These are phyloP conservation scores for Drymodes brunneopygia DNA, from an alignment of 2,113 vertebrate species.

Conservation along the genomic window DNA sequence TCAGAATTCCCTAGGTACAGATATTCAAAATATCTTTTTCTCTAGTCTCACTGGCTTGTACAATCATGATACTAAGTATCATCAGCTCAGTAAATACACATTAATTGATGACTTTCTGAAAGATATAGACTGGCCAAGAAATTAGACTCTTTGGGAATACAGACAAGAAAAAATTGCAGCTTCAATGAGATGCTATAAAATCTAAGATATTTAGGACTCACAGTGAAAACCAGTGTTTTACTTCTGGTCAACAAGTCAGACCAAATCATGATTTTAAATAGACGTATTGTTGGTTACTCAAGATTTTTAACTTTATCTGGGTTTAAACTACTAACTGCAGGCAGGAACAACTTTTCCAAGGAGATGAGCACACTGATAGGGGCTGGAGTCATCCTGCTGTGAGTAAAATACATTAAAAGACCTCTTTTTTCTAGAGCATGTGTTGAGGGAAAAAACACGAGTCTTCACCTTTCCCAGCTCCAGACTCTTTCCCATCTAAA, in stretches of 20 bases:
- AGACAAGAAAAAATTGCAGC: background rate
- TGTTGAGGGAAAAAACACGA: rapidly evolving
- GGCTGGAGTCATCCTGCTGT: background rate
- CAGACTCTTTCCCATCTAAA: background rate
- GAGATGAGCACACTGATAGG: background rate
- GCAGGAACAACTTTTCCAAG: background rate
- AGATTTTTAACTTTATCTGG: background rate
- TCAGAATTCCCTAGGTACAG: background rate
- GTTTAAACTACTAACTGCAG: background rate
- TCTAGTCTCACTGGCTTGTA: background rate
- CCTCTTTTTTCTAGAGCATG: background rate
- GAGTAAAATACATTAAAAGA: background rate
- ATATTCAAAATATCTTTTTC: background rate
- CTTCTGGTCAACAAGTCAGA: background rate
- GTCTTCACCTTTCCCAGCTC: background rate
- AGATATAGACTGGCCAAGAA: background rate
- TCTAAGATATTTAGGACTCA: background rate
- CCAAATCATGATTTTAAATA: background rate
- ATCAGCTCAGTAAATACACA: background rate
- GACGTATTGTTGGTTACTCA: background rate
- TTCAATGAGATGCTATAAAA: background rate
- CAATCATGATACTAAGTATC: background rate
- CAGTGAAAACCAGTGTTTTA: background rate
- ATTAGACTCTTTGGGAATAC: background rate
- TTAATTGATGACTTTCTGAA: background rate